Conservation (phyloP, 1,140 invertebrate species). For the Drosophila melanogaster region Release_6_plus_ISO1_MT NT_037436.4:21593001-21593500, state of each 20-base stretch:
- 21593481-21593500: conserved; percentile 48
- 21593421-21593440: conserved; percentile 69
- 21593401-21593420: conserved; percentile 68
- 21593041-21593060: too few relatives aligned
- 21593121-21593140: too few relatives aligned
- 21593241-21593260: conserved; percentile 20
- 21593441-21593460: conserved; percentile 46
- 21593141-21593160: too few relatives aligned
- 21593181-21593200: too few relatives aligned
- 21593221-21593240: not conserved
- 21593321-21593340: conserved; percentile 78
- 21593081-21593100: too few relatives aligned
- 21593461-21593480: conserved; percentile 36
- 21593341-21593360: conserved; percentile 84
- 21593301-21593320: conserved; percentile 53
- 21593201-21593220: not conserved
- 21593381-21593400: conserved; percentile 55
- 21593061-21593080: too few relatives aligned
- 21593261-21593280: conserved; percentile 39
- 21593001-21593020: too few relatives aligned
- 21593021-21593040: too few relatives aligned
- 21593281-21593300: conserved; percentile 54
- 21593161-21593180: too few relatives aligned
- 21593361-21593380: conserved; percentile 75
- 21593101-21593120: too few relatives aligned